phyloP scores from a whole-genome alignment of 2,113 vertebrate species.

The Catharus minimus region DNA sequence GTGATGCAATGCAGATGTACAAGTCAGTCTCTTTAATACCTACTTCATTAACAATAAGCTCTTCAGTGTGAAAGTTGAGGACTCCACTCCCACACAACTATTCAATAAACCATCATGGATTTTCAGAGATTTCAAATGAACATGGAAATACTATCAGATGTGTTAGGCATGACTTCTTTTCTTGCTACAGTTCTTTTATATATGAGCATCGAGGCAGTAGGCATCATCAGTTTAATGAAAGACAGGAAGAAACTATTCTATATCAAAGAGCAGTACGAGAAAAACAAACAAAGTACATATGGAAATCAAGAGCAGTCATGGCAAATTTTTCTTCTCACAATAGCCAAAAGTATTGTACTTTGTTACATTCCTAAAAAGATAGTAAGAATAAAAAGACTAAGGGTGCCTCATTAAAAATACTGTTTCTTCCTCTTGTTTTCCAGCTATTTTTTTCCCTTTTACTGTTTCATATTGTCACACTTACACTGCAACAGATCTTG shows the following conservation, averaged over 20 bases:
- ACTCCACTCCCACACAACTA: background rate
- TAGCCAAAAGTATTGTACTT: slow-evolving; percentile 1
- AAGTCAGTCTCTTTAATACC: background rate
- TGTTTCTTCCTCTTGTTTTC: background rate
- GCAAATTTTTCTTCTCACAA: slow-evolving; percentile 20
- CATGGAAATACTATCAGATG: slow-evolving; percentile 25
- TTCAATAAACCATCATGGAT: slow-evolving; percentile 22
- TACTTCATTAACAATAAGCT: slow-evolving; percentile 37
- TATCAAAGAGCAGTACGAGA: slow-evolving; percentile 41
- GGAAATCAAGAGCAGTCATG: slow-evolving; percentile 32
- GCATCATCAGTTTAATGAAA: slow-evolving; percentile 51
- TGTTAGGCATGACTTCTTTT: slow-evolving; percentile 38
- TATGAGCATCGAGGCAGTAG: background rate
- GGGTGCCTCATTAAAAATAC: background rate
- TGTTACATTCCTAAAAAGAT: background rate
- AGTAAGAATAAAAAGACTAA: background rate
- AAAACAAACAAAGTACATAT: slow-evolving; percentile 48
- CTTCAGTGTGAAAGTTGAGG: slow-evolving; percentile 15
- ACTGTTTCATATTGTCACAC: background rate
- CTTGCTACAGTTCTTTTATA: slow-evolving; percentile 21
- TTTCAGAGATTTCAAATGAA: slow-evolving; percentile 38
- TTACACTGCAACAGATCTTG: background rate
- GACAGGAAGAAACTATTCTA: slow-evolving; percentile 53
- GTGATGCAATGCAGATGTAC: slow-evolving; percentile 8
- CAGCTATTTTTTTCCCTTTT: background rate